Evolutionary conservation across 1,140 invertebrate genomes (phyloP).

Genomic region (Anastrepha obliqua): DNA sequence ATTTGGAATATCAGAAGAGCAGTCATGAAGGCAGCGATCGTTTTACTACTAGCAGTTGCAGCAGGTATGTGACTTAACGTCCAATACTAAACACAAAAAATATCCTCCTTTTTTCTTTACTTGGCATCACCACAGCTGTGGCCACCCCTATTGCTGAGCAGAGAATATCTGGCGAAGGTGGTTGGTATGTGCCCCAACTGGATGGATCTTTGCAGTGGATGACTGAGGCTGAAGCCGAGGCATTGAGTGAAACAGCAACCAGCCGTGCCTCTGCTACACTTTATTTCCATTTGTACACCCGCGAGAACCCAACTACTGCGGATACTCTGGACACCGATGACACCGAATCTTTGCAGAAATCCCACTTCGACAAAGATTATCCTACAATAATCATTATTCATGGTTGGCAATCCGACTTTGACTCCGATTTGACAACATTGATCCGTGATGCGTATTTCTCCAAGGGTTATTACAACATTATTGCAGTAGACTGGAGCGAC

Average conservation of each 20-base stretch:
- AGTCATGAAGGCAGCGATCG: background rate
- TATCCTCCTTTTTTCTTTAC: background rate
- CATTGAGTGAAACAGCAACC: background rate
- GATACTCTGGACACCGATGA: background rate
- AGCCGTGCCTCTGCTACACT: background rate
- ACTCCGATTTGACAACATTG: slow-evolving; percentile 63
- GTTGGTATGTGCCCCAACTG: slow-evolving; percentile 68
- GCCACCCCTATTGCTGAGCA: background rate
- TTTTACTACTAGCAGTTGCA: slow-evolving; percentile 8
- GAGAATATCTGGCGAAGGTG: slow-evolving; percentile 45
- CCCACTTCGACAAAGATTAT: slow-evolving; percentile 43
- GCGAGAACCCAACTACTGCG: slow-evolving; percentile 45
- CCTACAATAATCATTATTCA: slow-evolving; percentile 66
- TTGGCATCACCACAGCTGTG: background rate
- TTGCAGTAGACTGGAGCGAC: slow-evolving; percentile 80
- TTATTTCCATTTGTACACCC: slow-evolving; percentile 55
- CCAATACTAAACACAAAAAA: background rate
- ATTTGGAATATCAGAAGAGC: background rate
- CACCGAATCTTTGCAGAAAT: background rate
- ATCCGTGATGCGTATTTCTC: slow-evolving; percentile 76
- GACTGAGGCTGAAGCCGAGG: slow-evolving; percentile 64
- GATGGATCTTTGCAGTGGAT: slow-evolving; percentile 67
- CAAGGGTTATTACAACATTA: slow-evolving; percentile 75
- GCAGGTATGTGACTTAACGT: background rate
- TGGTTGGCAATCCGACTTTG: slow-evolving; percentile 66